Base-by-base conservation (phyloP, 2,888 invertebrate species). In the Diachrysia chrysitis region DNA sequence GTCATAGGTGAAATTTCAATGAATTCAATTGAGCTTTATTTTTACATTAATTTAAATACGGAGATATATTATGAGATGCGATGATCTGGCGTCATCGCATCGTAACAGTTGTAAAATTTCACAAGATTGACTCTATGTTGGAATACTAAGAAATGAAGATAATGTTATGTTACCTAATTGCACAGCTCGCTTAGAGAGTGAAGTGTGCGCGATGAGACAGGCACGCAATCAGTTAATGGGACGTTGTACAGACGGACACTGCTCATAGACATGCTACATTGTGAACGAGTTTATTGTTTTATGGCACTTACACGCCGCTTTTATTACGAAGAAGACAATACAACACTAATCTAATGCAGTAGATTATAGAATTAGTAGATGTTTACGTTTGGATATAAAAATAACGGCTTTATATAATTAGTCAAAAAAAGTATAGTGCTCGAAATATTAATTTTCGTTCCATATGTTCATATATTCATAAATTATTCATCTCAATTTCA, bases 81-180 rank as follows among this genome's bases (percentile, higher is more conserved):
- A 68, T 73, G 35, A 68, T 72, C 59, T 63, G 57, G 64, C 66
- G 69, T 70, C 76, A 76, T 71, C 32, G 54, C 57, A 29, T 76
- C 71, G 66, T 76, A 76, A 69, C 71, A 71, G 59, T 56, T 82
- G 81, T 74, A 75, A 76, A 82, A 86, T 90, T 89, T 89, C 90
- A 83, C 85, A 89, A 89, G 74, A 73, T 78, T 67, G 75, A 71
- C 69, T 78, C 76, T 78, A 78, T 85, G 82, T 83, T 85, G 85
- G 82, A 85, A 87, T 85, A 84, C 82, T 76, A 66, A 83, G 79
- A 83, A 84, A 83, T 82, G 84, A 70, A 86, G 84, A 87, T 87
- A 87, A 87, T 85, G 83, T 85, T 87, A 84, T 84, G 87, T 90
- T 90, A 87, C 85, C 85, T 88, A 88, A 89, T 90, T 89, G 84